These are phyloP conservation scores for Anadara kagoshimensis DNA, from an alignment of 1,140 invertebrate genomes.

Conservation along the genomic window DNA sequence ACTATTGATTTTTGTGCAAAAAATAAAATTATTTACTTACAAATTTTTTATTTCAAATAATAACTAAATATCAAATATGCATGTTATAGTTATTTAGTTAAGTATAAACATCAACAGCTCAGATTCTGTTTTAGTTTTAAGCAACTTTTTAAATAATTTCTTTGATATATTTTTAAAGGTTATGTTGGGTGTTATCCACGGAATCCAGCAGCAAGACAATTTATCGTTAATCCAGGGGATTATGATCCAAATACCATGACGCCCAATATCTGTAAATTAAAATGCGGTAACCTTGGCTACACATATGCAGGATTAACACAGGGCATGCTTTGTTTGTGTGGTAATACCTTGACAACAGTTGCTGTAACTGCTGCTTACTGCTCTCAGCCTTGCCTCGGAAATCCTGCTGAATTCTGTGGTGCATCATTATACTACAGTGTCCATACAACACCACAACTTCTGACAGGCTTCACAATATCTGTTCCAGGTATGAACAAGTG, in stretches of 20 bases:
- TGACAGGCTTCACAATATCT: conserved; percentile 31
- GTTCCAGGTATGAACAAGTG: not conserved
- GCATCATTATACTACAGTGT: conserved; percentile 29
- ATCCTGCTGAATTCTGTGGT: conserved; percentile 32
- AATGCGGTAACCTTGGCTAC: conserved; percentile 12
- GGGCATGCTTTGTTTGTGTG: conserved; percentile 44
- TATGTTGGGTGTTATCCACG: conserved; percentile 39
- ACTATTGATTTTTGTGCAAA: too few relatives aligned
- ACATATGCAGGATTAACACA: conserved; percentile 36
- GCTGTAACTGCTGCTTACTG: conserved; percentile 12
- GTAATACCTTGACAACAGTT: conserved; percentile 16
- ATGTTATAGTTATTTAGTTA: too few relatives aligned
- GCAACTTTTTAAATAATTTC: too few relatives aligned
- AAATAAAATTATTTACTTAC: too few relatives aligned
- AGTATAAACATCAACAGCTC: too few relatives aligned
- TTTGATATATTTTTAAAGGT: conserved; percentile 3
- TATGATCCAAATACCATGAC: conserved; percentile 29
- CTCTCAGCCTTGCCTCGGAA: conserved; percentile 28
- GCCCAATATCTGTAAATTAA: conserved; percentile 4
- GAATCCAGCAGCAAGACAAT: conserved; percentile 27
- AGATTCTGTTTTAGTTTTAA: too few relatives aligned
- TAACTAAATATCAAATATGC: too few relatives aligned
- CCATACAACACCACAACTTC: conserved; percentile 3
- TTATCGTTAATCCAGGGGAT: conserved; percentile 42
- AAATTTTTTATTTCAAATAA: too few relatives aligned